Evolutionary conservation across 2,113 vertebrate genomes (phyloP), one percentile per base, ranked within the genome.

Genomic region (Proteles cristata): DNA sequence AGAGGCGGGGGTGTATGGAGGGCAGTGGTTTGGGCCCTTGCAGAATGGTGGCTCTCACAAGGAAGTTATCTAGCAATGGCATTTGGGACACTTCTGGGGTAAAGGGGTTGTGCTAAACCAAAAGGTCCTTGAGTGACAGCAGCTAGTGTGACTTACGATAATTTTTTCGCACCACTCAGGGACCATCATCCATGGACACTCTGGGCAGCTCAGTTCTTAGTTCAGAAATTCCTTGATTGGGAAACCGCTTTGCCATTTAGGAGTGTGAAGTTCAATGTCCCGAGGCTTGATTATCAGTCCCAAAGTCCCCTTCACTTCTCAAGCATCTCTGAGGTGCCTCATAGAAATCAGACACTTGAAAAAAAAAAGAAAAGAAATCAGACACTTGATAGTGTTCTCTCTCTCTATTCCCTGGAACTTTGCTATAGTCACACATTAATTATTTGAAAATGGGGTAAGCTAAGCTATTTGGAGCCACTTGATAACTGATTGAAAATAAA

Each of bases 401-500:
- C 35, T 86, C 43, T 19, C 53, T 73, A 4, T 17, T 33, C 14
- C 31, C n/a, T 73, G 25, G 68, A 88, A 48, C 25, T 55, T 33
- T 61, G 63, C 45, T 69, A 63, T 16, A 55, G 45, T 93, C 45
- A 84, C 2, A 31, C 43, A 61, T 31, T 88, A 61, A 39, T 87
- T 92, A 76, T 81, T 90, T 80, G 63, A 50, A 69, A 83, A 35
- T 50, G 61, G 15, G 7, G 19, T 90, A 35, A 89, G 26, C 81
- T 84, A 94, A 90, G 16, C 53, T 79, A 28, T 66, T 87, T 95
- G 53, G 21, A 97, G 45, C 48, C 50, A 43, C 68, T 77, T 79
- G 63, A 80, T 89, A 87, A 68, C 53, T 82, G 19, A 50, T 55
- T 93, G 55, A 35, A 93, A 92, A 82, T 86, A 85, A 91, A 95